These are phyloP conservation scores for Platichthys flesus DNA, from an alignment of 2,113 vertebrate species.

Conservation along the genomic window DNA sequence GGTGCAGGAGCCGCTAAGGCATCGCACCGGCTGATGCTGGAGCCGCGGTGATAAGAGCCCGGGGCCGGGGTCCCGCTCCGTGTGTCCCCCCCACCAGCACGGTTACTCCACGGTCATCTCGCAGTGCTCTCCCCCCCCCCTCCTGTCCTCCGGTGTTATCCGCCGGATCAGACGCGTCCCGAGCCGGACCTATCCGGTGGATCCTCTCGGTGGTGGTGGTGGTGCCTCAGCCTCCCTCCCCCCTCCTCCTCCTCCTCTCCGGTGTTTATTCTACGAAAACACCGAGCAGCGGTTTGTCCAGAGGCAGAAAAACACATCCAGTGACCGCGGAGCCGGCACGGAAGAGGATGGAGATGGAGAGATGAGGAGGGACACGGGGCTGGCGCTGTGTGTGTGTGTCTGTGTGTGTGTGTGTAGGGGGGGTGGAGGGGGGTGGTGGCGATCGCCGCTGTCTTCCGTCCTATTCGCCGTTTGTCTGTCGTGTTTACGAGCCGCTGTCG, in stretches of 20 bases:
- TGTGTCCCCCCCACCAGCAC: not conserved
- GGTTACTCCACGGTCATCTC: constrained; percentile 25
- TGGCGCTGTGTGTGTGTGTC: not conserved
- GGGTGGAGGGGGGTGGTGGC: constrained; percentile 6
- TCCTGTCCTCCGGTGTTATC: not conserved
- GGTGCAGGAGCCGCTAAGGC: constrained; percentile 56
- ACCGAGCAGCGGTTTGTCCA: not conserved
- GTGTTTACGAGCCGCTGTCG: constrained; percentile 67
- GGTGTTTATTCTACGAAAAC: not conserved
- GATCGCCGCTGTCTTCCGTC: constrained; percentile 55
- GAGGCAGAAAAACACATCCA: not conserved
- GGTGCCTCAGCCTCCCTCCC: not conserved
- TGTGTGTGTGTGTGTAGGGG: not conserved
- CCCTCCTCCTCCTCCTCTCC: not conserved
- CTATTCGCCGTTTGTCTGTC: constrained; percentile 60
- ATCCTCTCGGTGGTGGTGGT: constrained; percentile 1
- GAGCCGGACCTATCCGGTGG: not conserved
- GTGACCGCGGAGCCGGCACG: not conserved
- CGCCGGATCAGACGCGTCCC: not conserved
- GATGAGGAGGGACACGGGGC: constrained; percentile 44
- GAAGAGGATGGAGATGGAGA: constrained; percentile 47
- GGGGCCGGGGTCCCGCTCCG: constrained; percentile 16
- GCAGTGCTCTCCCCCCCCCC: not conserved
- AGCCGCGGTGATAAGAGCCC: constrained; percentile 35
- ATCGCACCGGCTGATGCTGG: constrained; percentile 64